Conservation (phyloP, 2,113 vertebrate species). For the Anas platyrhynchos region DNA sequence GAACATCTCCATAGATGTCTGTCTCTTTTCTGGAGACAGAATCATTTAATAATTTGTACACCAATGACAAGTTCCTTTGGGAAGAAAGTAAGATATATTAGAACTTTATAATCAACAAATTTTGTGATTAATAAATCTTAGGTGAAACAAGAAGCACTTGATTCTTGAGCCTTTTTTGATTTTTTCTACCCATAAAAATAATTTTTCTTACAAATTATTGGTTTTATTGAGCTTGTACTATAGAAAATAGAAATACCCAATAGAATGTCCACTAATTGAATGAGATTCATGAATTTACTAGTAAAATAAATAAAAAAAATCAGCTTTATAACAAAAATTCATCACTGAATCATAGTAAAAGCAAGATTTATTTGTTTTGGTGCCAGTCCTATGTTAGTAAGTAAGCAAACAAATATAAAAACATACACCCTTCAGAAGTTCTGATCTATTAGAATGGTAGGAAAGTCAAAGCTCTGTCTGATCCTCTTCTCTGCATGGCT, state of each 20-base stretch:
- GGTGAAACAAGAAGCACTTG: not conserved
- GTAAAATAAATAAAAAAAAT: not conserved
- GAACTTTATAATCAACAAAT: not conserved
- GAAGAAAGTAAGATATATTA: not conserved
- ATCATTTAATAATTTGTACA: not conserved
- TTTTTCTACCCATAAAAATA: not conserved
- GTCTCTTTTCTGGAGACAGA: not conserved
- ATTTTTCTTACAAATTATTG: not conserved
- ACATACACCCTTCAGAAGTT: not conserved
- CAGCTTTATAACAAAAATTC: not conserved
- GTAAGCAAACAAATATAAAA: not conserved
- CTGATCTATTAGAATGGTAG: not conserved
- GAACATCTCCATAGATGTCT: not conserved
- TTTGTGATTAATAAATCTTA: not conserved
- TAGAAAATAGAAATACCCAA: not conserved
- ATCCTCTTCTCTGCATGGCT: constrained; percentile 1
- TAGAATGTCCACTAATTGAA: not conserved
- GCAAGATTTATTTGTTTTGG: not conserved
- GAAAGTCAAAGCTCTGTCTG: not conserved
- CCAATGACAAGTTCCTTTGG: not conserved
- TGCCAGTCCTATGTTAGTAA: not conserved
- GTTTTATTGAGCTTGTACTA: not conserved
- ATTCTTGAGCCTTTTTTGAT: not conserved
- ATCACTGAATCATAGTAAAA: not conserved
- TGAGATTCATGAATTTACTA: not conserved